These are phyloP conservation scores for Psilanteris sp. DNA, from an alignment of 1,140 invertebrate genomes.

Conservation along the genomic window DNA sequence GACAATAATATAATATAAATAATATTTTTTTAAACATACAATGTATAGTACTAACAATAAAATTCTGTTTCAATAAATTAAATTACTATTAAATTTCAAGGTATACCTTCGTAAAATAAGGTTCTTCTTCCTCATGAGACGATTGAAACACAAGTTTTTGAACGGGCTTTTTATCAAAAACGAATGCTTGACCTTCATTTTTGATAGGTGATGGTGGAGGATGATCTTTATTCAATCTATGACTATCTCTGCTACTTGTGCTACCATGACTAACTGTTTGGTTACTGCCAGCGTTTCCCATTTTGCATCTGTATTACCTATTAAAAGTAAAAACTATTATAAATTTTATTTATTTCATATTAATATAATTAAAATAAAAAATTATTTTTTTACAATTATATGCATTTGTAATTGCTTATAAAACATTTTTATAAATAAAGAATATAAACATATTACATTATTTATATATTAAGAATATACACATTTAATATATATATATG, in stretches of 20 bases:
- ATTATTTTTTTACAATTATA: background rate
- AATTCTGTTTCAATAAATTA: no score
- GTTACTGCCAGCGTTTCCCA: conserved; percentile 88
- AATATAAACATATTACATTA: no score
- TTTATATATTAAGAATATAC: no score
- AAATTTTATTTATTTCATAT: background rate
- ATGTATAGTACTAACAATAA: no score
- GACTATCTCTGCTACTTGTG: conserved; percentile 77
- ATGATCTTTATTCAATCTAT: conserved; percentile 69
- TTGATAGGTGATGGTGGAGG: conserved; percentile 83
- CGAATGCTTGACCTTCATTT: conserved; percentile 90
- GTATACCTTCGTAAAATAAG: conserved; percentile 86
- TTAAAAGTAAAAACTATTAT: background rate
- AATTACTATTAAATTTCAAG: conserved; percentile 2
- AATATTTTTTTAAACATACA: no score
- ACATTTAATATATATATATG: no score
- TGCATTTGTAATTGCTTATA: background rate
- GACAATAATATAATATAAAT: no score
- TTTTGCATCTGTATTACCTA: conserved; percentile 69
- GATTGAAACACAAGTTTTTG: conserved; percentile 83
- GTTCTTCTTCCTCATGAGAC: conserved; percentile 89
- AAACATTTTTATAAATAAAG: no score
- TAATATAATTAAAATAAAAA: no score
- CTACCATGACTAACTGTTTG: conserved; percentile 83
- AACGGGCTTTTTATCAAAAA: conserved; percentile 90